A percentile compares a stretch with the other conserved stretches of the same genome.
Evolutionary conservation across 2,797 vertebrate genomes (phyloP).

Genomic region (Crax fasciolata): DNA sequence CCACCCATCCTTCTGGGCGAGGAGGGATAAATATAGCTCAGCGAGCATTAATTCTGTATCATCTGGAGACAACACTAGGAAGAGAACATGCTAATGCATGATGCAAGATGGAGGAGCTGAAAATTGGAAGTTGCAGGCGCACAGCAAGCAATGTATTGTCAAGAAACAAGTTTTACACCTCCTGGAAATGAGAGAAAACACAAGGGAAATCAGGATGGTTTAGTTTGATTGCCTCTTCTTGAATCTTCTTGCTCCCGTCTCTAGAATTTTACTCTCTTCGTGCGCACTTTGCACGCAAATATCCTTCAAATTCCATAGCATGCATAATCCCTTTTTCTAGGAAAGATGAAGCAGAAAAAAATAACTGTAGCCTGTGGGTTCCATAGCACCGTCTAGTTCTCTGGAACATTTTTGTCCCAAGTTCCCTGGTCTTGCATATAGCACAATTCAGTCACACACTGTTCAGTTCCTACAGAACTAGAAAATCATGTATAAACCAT

Average conservation of each 20-base stretch:
- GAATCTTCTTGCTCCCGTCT: background rate
- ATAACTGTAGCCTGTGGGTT: background rate
- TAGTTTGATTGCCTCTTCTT: background rate
- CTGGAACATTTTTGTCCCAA: background rate
- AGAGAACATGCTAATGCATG: background rate
- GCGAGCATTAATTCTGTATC: constrained; percentile 45
- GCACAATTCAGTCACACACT: background rate
- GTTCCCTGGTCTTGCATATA: background rate
- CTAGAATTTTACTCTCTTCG: background rate
- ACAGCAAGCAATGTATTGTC: background rate
- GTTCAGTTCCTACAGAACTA: background rate
- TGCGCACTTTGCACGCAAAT: background rate
- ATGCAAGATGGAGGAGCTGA: constrained; percentile 21
- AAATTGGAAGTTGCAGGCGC: background rate
- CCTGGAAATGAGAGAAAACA: background rate
- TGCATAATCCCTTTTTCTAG: background rate
- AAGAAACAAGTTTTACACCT: background rate
- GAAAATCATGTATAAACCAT: background rate
- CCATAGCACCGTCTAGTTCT: background rate
- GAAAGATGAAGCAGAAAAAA: background rate
- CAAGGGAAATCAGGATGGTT: background rate
- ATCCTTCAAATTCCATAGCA: background rate
- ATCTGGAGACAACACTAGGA: constrained; percentile 5
- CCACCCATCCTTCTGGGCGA: constrained; percentile 61
- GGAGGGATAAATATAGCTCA: constrained; percentile 52